Conservation (phyloP, 2,888 invertebrate species). For the Spisula subtruncata region DNA sequence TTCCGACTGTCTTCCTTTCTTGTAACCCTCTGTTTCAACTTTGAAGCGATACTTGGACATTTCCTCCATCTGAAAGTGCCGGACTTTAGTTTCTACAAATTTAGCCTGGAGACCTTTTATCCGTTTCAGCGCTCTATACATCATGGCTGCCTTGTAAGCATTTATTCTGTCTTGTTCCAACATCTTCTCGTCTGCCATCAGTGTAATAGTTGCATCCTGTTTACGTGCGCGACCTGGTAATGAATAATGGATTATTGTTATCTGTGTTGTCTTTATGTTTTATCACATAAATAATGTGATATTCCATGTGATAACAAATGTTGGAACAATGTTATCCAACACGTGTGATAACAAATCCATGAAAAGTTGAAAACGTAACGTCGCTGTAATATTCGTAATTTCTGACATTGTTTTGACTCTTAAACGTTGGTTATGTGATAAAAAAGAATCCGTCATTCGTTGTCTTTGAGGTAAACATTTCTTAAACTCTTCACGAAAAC, state of each 20-base stretch:
- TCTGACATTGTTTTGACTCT: too few relatives aligned
- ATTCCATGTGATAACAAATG: too few relatives aligned
- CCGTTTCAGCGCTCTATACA: constrained; percentile 55
- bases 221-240: constrained; percentile 69
- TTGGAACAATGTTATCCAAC: too few relatives aligned
- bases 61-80: constrained; percentile 40
- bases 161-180: constrained; percentile 54
- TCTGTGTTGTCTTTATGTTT: too few relatives aligned
- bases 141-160: constrained; percentile 62
- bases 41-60: constrained; percentile 29
- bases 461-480: too few relatives aligned
- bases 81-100: constrained; percentile 40
- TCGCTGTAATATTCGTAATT: too few relatives aligned
- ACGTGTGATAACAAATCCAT: too few relatives aligned
- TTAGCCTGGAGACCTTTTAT: background rate
- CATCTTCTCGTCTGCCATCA: constrained; percentile 48
- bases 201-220: constrained; percentile 47
- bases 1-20: background rate
- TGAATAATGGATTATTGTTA: background rate
- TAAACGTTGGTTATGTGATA: too few relatives aligned
- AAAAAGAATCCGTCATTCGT: too few relatives aligned
- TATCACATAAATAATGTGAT: too few relatives aligned
- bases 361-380: too few relatives aligned
- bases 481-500: too few relatives aligned
- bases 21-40: constrained; percentile 8